A percentile compares a stretch with the other conserved stretches of the same genome.
Conservation (phyloP, 37 sponge, comb jelly and placozoan species). For the Agelas oroides region DNA sequence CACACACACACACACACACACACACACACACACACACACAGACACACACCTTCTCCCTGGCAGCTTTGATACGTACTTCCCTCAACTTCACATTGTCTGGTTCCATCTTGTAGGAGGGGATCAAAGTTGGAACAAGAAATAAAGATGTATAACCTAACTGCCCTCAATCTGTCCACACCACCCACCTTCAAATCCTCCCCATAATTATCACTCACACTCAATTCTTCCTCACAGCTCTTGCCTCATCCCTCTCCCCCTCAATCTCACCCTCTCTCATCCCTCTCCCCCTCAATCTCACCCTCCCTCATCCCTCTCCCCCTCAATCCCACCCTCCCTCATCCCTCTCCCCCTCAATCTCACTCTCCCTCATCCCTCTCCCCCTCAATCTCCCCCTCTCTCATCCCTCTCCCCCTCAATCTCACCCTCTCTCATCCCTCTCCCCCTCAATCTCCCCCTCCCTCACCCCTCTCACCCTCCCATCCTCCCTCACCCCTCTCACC, state of each 20-base stretch:
- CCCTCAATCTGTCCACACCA: neutral
- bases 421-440: constrained; percentile 1
- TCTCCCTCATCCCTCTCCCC: constrained; percentile 86
- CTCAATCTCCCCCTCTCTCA: constrained; percentile 55
- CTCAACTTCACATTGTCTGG: constrained; percentile 42
- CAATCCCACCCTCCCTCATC: no score
- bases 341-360: constrained; percentile 36
- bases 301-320: constrained; percentile 52
- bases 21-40: constrained; percentile 7
- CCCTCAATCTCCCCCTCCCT: constrained; percentile 55
- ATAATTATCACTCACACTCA: constrained; percentile 54
- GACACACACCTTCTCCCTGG: constrained; percentile 50
- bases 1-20: neutral
- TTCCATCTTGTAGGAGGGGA: constrained; percentile 11
- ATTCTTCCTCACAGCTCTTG: constrained; percentile 86
- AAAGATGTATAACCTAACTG: no score
- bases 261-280: constrained; percentile 56
- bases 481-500: constrained; percentile 19
- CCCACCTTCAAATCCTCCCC: constrained; percentile 68
- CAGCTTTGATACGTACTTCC: constrained; percentile 61
- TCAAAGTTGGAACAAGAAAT: no score
- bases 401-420: constrained; percentile 43
- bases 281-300: constrained; percentile 84
- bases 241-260: constrained; percentile 25
- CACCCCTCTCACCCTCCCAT: constrained; percentile 14